Evolutionary conservation across 1,140 invertebrate species (phyloP), one percentile per base, ranked within the genome.

Genomic region (Cyclargus thomasi): DNA sequence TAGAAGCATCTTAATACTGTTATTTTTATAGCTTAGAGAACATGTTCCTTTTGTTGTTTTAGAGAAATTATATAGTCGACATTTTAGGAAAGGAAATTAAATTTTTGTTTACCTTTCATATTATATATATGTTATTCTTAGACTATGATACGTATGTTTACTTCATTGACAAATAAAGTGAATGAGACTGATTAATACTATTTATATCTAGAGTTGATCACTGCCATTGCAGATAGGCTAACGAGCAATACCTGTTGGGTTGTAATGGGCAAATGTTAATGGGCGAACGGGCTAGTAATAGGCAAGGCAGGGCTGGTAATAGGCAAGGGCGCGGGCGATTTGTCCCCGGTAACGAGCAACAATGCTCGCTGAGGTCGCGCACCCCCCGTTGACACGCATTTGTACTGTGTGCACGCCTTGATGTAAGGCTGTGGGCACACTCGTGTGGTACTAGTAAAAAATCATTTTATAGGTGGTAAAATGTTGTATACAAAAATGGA

Each of bases 271-370:
- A 47, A 47, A 47, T 16, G 55, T 21, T 59, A 21, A 11, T 59
- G 20, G 55, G 55, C 17, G 18, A 59, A 17, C 18, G 18, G 55
- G 18, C 55, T 59, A 59, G 55, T 20, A 59, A 59, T 59, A 59
- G 55, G 17, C 18, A 18, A 11, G 39, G 39, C 39, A 47, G 39
- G 39, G 55, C 55, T 20, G 53, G 53, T 59, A 59, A 59, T 59
- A 59, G 55, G 70, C 64, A 53, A 66, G 69, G 55, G 65, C 67
- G 57, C 65, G 66, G 53, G 74, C 80, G 69, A 86, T 86, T 86
- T 85, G 80, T 86, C 82, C 75, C 69, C 67, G 62, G 77, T 85
- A 83, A 85, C 84, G 79, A 83, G 78, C 77, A 79, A 83, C 83
- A 84, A 86, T 82, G 71, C 78, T 80, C 76, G 75, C 78, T 81